Conservation (phyloP, 2,888 invertebrate genomes). For the Dioctria rufipes region DNA sequence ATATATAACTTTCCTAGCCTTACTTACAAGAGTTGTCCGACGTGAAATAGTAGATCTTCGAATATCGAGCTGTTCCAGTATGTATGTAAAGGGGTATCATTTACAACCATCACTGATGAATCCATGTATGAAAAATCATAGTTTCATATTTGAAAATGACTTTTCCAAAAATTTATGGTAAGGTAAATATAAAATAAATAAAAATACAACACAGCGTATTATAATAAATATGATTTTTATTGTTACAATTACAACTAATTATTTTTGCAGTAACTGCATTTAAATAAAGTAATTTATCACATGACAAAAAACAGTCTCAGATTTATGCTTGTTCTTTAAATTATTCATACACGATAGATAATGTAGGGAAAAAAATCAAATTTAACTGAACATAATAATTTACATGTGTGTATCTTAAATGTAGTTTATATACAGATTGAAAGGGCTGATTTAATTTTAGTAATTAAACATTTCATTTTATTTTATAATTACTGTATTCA, state of each 20-base stretch:
- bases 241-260: conserved; percentile 38
- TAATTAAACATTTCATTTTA: too few species aligned
- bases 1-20: too few species aligned
- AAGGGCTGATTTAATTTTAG: too few species aligned
- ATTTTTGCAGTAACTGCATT: conserved; percentile 35
- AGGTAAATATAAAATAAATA: not conserved
- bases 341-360: conserved; percentile 16
- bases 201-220: conserved; percentile 3
- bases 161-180: not conserved
- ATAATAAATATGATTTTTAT: conserved; percentile 49
- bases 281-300: conserved; percentile 53
- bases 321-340: conserved; percentile 52
- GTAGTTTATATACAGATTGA: too few species aligned
- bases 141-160: too few species aligned
- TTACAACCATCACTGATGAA: too few species aligned
- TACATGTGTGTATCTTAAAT: conserved; percentile 12
- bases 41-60: too few species aligned
- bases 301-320: conserved; percentile 54
- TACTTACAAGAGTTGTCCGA: too few species aligned
- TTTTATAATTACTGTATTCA: too few species aligned
- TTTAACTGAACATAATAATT: not conserved
- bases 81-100: too few species aligned
- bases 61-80: too few species aligned
- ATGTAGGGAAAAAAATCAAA: conserved; percentile 25
- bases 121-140: too few species aligned